Conservation (phyloP, 2,797 vertebrate species). For the Macrochelys suwanniensis region DNA sequence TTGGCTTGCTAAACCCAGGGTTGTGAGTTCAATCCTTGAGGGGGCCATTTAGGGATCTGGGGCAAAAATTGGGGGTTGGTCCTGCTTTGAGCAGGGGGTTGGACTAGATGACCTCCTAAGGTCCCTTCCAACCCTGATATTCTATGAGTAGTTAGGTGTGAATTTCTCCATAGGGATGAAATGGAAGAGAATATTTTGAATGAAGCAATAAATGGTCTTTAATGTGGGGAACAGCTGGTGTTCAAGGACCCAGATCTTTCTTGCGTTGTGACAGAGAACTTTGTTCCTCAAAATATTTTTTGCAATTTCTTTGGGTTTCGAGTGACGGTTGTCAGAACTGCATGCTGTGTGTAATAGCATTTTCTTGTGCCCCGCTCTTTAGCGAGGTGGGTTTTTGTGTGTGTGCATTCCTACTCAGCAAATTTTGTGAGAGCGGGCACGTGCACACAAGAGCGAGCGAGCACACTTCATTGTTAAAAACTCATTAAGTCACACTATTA, state of each 20-base stretch:
- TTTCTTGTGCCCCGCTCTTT: background rate
- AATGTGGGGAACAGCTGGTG: background rate
- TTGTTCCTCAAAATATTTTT: background rate
- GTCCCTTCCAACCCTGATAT: no score
- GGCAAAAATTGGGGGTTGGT: no score
- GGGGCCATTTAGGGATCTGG: no score
- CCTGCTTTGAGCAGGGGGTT: no score
- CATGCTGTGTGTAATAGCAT: background rate
- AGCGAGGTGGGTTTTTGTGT: background rate
- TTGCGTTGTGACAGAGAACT: background rate
- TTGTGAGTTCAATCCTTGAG: no score
- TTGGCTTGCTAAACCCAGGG: no score
- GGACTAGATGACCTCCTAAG: no score
- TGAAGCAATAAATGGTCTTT: background rate
- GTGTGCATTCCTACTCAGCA: background rate
- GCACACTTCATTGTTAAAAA: background rate
- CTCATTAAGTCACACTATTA: background rate
- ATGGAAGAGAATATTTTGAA: slow-evolving; percentile 12
- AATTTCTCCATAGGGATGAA: background rate
- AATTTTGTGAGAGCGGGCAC: background rate
- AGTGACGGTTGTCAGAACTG: background rate
- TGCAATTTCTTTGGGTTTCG: background rate
- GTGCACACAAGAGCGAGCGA: background rate
- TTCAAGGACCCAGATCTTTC: background rate
- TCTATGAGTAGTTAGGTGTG: background rate